Conservation (phyloP, 2,888 invertebrate species). For the Erannis defoliaria region DNA sequence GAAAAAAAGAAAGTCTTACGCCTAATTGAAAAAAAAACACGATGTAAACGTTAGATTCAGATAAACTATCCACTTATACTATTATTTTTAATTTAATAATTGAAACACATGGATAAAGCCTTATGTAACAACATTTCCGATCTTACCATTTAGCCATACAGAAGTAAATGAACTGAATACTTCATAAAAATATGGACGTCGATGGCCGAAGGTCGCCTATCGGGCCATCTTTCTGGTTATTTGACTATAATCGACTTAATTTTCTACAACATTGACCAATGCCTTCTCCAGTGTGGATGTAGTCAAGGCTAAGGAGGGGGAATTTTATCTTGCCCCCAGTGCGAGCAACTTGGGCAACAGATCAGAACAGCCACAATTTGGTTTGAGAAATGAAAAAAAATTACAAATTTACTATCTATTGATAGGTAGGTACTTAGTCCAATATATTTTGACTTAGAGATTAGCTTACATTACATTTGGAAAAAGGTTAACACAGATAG, state of each 20-base stretch:
- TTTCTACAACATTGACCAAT: conserved; percentile 43
- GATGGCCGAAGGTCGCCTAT: conserved; percentile 35
- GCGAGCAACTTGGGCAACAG: not conserved
- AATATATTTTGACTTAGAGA: too few species aligned
- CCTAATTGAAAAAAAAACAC: too few species aligned
- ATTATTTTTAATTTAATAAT: too few species aligned
- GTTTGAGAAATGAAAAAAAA: too few species aligned
- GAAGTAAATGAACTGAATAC: conserved; percentile 15
- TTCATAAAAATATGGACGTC: conserved; percentile 25
- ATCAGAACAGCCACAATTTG: too few species aligned
- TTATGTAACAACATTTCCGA: not conserved
- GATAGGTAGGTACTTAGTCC: too few species aligned
- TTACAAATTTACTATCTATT: too few species aligned
- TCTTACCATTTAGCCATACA: conserved; percentile 2
- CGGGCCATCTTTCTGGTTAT: conserved; percentile 42
- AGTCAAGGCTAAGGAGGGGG: not conserved
- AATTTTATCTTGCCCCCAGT: not conserved
- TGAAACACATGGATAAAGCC: not conserved
- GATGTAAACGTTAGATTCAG: too few species aligned
- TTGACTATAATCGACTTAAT: conserved; percentile 40
- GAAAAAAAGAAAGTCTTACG: too few species aligned
- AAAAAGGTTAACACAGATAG: too few species aligned
- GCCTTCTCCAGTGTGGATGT: conserved; percentile 19
- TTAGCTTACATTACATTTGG: too few species aligned
- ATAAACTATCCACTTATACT: too few species aligned